Base-by-base conservation (phyloP, 1,140 invertebrate species). In the Trichonephila inaurata region DNA sequence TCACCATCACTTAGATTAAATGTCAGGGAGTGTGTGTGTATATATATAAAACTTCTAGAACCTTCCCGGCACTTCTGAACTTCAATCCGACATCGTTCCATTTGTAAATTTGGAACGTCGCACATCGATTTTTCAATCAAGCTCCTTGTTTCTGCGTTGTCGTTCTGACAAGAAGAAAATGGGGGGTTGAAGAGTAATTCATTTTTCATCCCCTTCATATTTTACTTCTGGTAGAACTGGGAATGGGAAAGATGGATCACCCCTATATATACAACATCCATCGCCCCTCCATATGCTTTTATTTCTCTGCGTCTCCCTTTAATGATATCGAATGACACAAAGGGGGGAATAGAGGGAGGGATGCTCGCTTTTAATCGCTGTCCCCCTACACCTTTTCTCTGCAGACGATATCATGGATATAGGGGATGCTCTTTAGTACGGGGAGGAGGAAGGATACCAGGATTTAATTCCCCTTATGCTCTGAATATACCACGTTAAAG, bases 261-360 rank as follows among this genome's bases (percentile, higher is more conserved):
- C 91, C 91, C 91, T 77, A 85, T 81, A 90, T 77, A 69, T n/a
- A 77, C 81, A 64, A 19, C 51, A 12, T 51, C 51, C 51, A 51
- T 10, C 51, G 5, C 51, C 91, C 91, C 90, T 72, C 90, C 69
- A 69, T 92, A 61, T 81, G 77, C 90, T 92, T 92, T 92, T 85
- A 85, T 92, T 64, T 91, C 77, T 61, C 61, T 69, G 28, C 51
- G 81, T 69, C 66, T 58, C n/a, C 60, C 51, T 87, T 77, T 92
- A 92, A 92, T 92, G 91, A 92, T 92, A 92, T 92, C 82, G 83
- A 92, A 92, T 92, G 91, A 92, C 91, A 92, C 91, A 92, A 92
- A 92, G 83, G 66, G n/a, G 91, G 6, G 21, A 69, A 18, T 33
- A 24, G 28, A 44, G 28, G 90, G 33, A 40, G 33, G 60, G 77